Base-by-base conservation (phyloP, 2,797 vertebrate genomes). In the Sparidentex hasta region DNA sequence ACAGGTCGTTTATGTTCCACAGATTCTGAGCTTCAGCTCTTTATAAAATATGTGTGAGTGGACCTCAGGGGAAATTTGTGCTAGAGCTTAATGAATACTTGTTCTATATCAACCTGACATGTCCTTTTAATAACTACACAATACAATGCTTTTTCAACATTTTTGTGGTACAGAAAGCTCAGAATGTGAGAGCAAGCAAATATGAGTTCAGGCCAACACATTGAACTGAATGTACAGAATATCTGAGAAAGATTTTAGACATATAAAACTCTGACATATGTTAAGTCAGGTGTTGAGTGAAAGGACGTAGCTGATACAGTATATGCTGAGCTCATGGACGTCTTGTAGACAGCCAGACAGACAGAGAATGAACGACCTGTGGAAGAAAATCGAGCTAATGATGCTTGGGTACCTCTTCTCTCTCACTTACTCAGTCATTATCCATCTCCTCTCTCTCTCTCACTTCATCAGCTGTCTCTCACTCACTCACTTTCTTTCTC, bases 381-480 rank as follows among this genome's bases (percentile, higher is more conserved):
- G 82, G 71, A 77, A 73, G 84, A 83, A 74, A 85, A 77, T 51
- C 69, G 17, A 54, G 51, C 84, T 92, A 92, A 95, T 93, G 89
- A 87, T 66, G 80, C 86, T 59, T 52, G 88, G 86, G 82, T 90
- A 90, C 90, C 88, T 71, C 84, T 83, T 69, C 74, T 83, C 85
- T 90, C 81, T 88, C 90, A 86, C 89, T 88, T 69, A 87, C 89
- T 91, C 88, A 67, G 83, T 89, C 91, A 82, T 76, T 85, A 59
- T 90, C 69, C 75, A 29, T 81, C 74, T 67, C 61, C 76, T 61
- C 74, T 8, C 70, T 8, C 70, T 86, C 80, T 86, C 79, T 88
- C 90, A 83, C 82, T 86, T 85, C 76, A 87, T 90, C 90, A 89
- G 85, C 81, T 58, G 54, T 85, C 64, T 64, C 82, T 90, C 89